Evolutionary conservation across 1,140 invertebrate species (phyloP).

Genomic region (Zaprionus ornatus): DNA sequence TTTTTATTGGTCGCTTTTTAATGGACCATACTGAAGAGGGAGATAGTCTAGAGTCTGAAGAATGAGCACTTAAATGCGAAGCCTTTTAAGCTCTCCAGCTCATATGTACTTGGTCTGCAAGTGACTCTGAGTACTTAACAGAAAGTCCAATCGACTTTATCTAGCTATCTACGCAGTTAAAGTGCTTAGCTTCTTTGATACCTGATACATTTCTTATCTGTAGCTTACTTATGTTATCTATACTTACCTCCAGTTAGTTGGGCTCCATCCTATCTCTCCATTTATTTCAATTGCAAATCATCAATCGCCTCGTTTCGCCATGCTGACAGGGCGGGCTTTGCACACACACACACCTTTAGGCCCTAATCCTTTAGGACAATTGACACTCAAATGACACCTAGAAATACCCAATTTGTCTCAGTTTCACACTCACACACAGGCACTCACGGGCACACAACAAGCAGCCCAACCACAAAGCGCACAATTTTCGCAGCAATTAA

Average conservation of each 20-base stretch:
- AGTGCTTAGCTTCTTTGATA: neutral
- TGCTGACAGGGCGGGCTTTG: constrained; percentile 15
- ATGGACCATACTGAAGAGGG: neutral
- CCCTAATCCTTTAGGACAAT: constrained; percentile 57
- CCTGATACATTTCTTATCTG: neutral
- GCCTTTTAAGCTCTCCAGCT: neutral
- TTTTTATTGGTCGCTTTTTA: constrained; percentile 13
- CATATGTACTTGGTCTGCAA: neutral
- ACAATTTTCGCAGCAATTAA: constrained; percentile 73
- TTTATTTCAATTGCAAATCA: neutral
- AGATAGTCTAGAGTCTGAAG: too few species aligned
- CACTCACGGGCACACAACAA: neutral
- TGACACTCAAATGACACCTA: constrained; percentile 62
- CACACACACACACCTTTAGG: constrained; percentile 27
- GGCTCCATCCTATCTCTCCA: neutral
- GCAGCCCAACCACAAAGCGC: constrained; percentile 23
- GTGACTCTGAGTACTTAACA: neutral
- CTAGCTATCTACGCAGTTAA: neutral
- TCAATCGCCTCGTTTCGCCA: constrained; percentile 27
- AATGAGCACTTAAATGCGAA: neutral
- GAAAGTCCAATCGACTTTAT: neutral
- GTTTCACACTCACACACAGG: constrained; percentile 16
- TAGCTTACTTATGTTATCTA: neutral
- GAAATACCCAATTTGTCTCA: constrained; percentile 24
- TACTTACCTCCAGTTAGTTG: neutral